A percentile compares a stretch with the other conserved stretches of the same genome.
phyloP scores from a whole-genome alignment of 1,140 invertebrate species.

The Musca vetustissima region DNA sequence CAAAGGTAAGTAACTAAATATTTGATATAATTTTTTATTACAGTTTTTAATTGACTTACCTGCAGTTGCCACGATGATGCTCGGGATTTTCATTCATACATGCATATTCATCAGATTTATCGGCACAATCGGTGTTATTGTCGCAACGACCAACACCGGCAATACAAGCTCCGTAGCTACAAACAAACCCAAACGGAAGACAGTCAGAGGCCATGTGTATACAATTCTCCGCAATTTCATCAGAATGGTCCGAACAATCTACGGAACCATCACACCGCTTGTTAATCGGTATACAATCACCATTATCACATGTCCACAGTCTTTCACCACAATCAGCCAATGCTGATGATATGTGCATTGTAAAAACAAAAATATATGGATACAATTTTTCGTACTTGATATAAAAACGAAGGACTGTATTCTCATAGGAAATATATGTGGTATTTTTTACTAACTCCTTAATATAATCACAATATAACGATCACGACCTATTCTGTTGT shows the following conservation, averaged over 20 bases:
- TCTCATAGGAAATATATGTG: no score
- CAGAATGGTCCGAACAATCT: conserved; percentile 62
- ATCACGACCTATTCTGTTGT: no score
- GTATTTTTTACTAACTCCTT: no score
- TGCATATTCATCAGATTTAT: conserved; percentile 69
- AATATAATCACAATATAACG: no score
- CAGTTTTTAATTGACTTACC: background rate
- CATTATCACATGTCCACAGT: conserved; percentile 36
- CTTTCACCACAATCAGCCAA: background rate
- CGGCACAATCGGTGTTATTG: conserved; percentile 62
- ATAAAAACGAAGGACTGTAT: no score
- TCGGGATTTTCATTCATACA: background rate
- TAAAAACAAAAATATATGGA: no score
- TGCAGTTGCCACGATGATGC: background rate
- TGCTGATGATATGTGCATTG: no score
- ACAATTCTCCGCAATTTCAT: conserved; percentile 58
- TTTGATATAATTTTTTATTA: no score
- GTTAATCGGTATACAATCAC: conserved; percentile 14
- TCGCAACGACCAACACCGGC: conserved; percentile 60
- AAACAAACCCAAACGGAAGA: conserved; percentile 54
- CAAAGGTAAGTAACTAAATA: background rate
- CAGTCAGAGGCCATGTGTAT: conserved; percentile 45
- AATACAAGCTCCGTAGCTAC: conserved; percentile 63
- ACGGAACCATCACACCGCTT: conserved; percentile 47
- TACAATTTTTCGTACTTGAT: no score